A percentile compares a stretch with the other conserved stretches of the same genome.
Conservation (phyloP, 2,797 vertebrate genomes). For the Acestrorhynchus altus region DNA sequence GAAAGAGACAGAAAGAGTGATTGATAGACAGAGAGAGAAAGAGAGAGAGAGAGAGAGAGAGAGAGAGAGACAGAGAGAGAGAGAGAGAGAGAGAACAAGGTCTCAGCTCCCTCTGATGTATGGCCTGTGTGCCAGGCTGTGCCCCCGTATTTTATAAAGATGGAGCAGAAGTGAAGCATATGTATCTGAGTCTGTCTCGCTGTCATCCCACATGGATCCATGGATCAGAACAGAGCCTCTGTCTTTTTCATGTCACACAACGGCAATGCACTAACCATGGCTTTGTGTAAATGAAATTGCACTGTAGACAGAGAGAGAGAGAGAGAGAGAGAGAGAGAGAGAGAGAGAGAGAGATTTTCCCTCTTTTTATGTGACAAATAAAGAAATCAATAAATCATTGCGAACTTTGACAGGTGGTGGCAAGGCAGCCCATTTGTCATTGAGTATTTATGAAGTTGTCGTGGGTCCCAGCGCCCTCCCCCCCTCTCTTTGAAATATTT, state of each 20-base stretch:
- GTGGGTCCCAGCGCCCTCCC: constrained; percentile 55
- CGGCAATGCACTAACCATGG: constrained; percentile 59
- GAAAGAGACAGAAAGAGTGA: background rate
- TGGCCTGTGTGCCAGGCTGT: background rate
- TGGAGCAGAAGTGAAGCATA: constrained; percentile 26
- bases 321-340: constrained; percentile 21
- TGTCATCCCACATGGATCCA: constrained; percentile 33
- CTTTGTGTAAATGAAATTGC: constrained; percentile 44
- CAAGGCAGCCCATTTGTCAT: constrained; percentile 74
- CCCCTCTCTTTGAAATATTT: constrained; percentile 76
- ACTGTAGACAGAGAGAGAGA: constrained; percentile 50
- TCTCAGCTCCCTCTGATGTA: background rate
- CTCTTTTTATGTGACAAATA: constrained; percentile 80
- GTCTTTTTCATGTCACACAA: constrained; percentile 60
- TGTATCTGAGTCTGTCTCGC: constrained; percentile 34
- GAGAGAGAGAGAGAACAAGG: background rate
- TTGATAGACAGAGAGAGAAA: background rate
- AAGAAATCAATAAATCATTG: constrained; percentile 84
- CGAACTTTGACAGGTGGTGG: constrained; percentile 73
- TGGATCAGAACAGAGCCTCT: constrained; percentile 52
- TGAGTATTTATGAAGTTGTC: constrained; percentile 80
- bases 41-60: background rate
- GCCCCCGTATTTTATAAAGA: constrained; percentile 3
- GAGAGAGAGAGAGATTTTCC: constrained; percentile 61
- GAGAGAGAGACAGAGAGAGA: constrained; percentile 24